Base-by-base conservation (phyloP, 2,113 vertebrate species). In the Paramormyrops kingsleyae region DNA sequence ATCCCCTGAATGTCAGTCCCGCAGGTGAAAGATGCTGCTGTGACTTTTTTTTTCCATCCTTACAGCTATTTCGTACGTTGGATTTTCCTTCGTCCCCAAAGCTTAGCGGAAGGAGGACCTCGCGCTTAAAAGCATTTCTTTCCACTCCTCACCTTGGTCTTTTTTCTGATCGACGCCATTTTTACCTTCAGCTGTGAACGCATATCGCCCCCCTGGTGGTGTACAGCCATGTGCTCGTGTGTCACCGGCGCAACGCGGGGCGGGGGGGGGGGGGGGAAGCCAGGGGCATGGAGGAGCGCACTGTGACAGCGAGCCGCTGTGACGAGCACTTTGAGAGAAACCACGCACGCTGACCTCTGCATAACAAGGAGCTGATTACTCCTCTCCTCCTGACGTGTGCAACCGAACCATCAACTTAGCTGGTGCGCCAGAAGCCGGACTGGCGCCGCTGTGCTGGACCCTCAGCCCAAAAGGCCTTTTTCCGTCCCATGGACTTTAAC, bases 11-110 rank as follows among this genome's bases (percentile, higher is more conserved):
- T 96, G 95, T 97, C 95, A 97, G 96, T 95, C 96, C 95, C 94
- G 95, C 95, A 96, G 97, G 94, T 94, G 95, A 93, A 96, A 95
- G 93, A 96, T 97, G 96, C 96, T 97, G 95, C 95, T 96, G 94
- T 97, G 97, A 94, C 88, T 92, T 92, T 91, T 94, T 94, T 95
- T 96, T 90, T 13, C 88, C 94, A 15, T 19, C 94, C 93, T 95
- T 95, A 93, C 91, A 95, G 95, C 94, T 94, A 95, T 97, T 97
- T 98, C 96, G 96, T 97, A 94, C 91, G 92, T 92, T 93, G 93
- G 94, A 90, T 95, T 94, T 96, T 96, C 95, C 91, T 97, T 96
- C 94, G 95, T 97, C 97, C 94, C 92, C 94, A 95, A 42, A 80
- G 95, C 95, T 95, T 95, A 95, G 93, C 92, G 91, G 93, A 87